phyloP scores from a whole-genome alignment of 2,113 vertebrate species.

The Vireo altiloquus region DNA sequence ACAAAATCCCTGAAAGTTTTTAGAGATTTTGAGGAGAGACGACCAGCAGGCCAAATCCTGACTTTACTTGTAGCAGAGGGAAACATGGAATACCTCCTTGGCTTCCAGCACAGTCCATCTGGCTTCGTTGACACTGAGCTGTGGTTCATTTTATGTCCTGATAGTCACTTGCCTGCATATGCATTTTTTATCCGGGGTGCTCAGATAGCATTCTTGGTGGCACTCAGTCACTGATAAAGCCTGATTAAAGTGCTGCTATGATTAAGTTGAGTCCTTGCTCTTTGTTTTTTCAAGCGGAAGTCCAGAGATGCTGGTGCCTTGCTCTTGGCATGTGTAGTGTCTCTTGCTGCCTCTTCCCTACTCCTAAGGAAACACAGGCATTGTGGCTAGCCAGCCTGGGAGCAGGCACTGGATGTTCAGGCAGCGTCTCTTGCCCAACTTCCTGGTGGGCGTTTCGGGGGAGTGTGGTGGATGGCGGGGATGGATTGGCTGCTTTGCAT shows the following conservation, averaged over 20 bases:
- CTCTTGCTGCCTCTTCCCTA: background rate
- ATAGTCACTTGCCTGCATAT: background rate
- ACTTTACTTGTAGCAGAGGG: background rate
- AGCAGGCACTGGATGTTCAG: background rate
- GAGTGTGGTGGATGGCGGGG: background rate
- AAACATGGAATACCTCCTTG: background rate
- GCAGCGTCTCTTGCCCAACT: background rate
- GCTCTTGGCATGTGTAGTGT: background rate
- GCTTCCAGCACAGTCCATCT: background rate
- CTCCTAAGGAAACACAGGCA: background rate
- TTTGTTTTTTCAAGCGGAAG: background rate
- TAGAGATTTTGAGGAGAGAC: background rate
- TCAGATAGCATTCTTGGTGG: background rate
- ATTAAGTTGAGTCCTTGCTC: background rate
- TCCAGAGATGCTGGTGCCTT: background rate
- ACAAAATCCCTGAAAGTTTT: background rate
- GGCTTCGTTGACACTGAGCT: background rate
- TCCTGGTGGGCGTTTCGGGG: background rate
- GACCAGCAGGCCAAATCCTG: background rate
- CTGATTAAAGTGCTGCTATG: background rate
- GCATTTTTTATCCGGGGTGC: background rate
- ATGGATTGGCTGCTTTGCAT: conserved; percentile 21
- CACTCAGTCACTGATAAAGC: background rate
- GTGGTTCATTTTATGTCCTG: background rate
- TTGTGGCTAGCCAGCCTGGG: background rate